A percentile compares a stretch with the other conserved stretches of the same genome.
These are phyloP conservation scores for Pollenia amentaria DNA, from an alignment of 2,888 invertebrate species.

Conservation along the genomic window DNA sequence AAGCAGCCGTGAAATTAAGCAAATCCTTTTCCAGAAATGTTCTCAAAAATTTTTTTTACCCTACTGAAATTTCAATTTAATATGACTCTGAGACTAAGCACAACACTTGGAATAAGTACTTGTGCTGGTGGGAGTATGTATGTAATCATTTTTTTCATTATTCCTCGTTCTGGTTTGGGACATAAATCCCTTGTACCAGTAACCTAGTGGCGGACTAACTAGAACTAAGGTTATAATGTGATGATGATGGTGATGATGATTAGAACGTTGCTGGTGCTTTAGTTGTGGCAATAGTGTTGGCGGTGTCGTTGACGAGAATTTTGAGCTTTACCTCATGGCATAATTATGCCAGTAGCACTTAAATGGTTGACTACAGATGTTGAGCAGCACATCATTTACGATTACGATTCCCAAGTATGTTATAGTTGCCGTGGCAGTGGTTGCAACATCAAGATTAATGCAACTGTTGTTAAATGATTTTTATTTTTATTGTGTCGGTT, in stretches of 20 bases:
- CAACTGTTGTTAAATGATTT: slow-evolving; percentile 38
- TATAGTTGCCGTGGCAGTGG: slow-evolving; percentile 8
- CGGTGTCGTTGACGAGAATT: slow-evolving; percentile 13
- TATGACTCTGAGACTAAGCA: slow-evolving; percentile 17
- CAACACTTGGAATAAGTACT: slow-evolving; percentile 10
- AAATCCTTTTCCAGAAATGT: slow-evolving; percentile 21
- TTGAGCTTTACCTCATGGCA: slow-evolving; percentile 56
- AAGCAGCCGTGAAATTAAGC: slow-evolving; percentile 58
- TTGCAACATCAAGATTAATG: slow-evolving; percentile 24
- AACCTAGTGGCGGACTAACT: slow-evolving; percentile 69
- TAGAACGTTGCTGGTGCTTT: background rate
- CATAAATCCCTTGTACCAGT: slow-evolving; percentile 61
- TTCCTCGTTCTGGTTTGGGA: slow-evolving; percentile 26
- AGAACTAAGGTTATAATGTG: slow-evolving; percentile 63
- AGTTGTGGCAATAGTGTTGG: slow-evolving; percentile 24
- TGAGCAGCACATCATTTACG: slow-evolving; percentile 13
- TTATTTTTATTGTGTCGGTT: background rate
- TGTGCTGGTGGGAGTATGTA: slow-evolving; percentile 4
- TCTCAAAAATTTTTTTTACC: background rate
- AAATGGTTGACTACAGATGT: slow-evolving; percentile 45
- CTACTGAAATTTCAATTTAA: slow-evolving; percentile 45
- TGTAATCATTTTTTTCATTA: background rate
- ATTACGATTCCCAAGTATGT: slow-evolving; percentile 5
- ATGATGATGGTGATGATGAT: slow-evolving; percentile 23
- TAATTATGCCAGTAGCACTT: slow-evolving; percentile 65